Conservation (phyloP, 2,113 vertebrate species). For the Phoenicopterus ruber region DNA sequence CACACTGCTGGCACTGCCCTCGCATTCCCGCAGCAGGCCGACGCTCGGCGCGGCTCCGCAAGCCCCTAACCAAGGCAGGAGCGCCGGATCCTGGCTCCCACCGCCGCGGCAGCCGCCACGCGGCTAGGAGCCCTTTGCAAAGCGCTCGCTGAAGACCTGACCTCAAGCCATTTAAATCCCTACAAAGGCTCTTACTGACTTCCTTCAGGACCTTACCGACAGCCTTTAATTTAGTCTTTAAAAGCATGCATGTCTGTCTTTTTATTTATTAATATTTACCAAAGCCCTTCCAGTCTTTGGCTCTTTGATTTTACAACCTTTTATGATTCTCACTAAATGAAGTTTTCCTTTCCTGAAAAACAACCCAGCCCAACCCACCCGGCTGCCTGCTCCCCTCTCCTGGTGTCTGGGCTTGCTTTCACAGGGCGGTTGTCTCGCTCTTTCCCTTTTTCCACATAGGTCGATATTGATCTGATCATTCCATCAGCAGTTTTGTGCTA, state of each 20-base stretch:
- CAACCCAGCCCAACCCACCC: neutral
- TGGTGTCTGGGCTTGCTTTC: neutral
- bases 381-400: neutral
- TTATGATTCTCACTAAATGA: neutral
- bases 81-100: neutral
- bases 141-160: neutral
- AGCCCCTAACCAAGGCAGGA: neutral
- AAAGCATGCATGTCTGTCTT: neutral
- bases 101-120: neutral
- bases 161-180: neutral
- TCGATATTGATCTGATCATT: neutral
- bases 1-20: neutral
- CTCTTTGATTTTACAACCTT: conserved; percentile 19
- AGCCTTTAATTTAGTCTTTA: neutral
- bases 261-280: neutral
- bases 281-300: neutral
- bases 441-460: neutral
- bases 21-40: neutral
- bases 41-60: rapidly evolving
- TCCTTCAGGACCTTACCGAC: neutral
- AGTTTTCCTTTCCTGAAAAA: neutral
- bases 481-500: neutral
- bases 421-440: neutral
- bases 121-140: neutral
- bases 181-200: neutral